Evolutionary conservation across 2,888 invertebrate genomes (phyloP).

Genomic region (Scaptomyza caliginosa): DNA sequence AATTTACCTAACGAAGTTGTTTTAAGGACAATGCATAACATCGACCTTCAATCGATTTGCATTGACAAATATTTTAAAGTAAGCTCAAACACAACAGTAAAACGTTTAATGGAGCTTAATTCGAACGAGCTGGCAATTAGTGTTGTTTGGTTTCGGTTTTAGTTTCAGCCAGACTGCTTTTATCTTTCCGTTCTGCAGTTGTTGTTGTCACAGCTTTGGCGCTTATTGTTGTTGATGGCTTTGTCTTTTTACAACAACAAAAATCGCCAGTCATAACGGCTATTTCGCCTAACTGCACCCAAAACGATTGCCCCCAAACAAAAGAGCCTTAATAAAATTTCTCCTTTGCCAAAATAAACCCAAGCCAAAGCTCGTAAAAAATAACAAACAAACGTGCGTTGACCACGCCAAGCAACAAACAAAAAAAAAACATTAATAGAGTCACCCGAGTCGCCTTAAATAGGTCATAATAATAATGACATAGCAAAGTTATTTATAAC

Average conservation of each 20-base stretch:
- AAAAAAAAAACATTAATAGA: not conserved
- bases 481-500: not conserved
- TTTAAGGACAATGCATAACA: not conserved
- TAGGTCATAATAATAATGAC: not conserved
- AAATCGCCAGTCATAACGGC: not conserved
- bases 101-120: conserved; percentile 12
- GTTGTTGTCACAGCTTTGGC: conserved; percentile 26
- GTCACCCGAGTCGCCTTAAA: not conserved
- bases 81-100: conserved; percentile 29
- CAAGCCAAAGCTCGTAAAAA: not conserved
- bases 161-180: conserved; percentile 46
- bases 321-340: not conserved
- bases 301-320: not conserved
- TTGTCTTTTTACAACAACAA: not conserved
- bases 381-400: not conserved
- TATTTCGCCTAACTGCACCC: not conserved
- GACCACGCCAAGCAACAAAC: not conserved
- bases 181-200: conserved; percentile 52
- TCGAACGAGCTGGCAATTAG: not conserved
- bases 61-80: conserved; percentile 17
- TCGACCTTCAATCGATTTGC: conserved; percentile 21
- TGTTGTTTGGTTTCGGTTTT: conserved; percentile 47
- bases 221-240: conserved; percentile 48
- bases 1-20: conserved; percentile 11
- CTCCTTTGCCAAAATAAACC: not conserved